These are phyloP conservation scores for Thalpophila matura DNA, from an alignment of 2,888 invertebrate genomes.

Conservation along the genomic window DNA sequence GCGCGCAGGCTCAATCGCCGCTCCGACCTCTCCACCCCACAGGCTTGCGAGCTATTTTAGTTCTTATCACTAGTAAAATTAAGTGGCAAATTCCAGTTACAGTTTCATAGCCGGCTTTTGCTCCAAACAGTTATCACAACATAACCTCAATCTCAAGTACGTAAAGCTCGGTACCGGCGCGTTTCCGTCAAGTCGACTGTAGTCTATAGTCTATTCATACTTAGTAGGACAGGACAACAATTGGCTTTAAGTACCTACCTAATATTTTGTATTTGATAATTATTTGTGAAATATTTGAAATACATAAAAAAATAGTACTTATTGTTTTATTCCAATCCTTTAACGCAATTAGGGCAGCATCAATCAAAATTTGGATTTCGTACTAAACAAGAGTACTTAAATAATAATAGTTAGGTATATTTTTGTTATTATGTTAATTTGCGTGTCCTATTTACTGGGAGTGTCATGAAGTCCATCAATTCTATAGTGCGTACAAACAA, in stretches of 20 bases:
- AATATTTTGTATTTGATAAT: slow-evolving; percentile 71
- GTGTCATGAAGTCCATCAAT: slow-evolving; percentile 71
- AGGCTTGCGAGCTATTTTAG: slow-evolving; percentile 77
- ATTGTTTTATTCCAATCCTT: slow-evolving; percentile 86
- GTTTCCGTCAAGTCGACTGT: slow-evolving; percentile 68
- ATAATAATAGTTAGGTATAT: slow-evolving; percentile 12
- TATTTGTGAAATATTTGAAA: slow-evolving; percentile 78
- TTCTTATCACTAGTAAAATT: slow-evolving; percentile 78
- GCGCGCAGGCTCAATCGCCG: slow-evolving; percentile 85
- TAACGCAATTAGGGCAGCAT: slow-evolving; percentile 46
- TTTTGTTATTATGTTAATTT: slow-evolving; percentile 33
- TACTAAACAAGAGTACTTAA: slow-evolving; percentile 9
- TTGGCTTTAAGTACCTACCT: slow-evolving; percentile 84
- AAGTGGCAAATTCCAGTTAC: slow-evolving; percentile 74
- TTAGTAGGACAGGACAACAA: slow-evolving; percentile 72
- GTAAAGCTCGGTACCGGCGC: slow-evolving; percentile 83
- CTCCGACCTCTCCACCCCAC: slow-evolving; percentile 74
- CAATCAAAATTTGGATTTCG: slow-evolving; percentile 33
- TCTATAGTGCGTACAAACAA: slow-evolving; percentile 71
- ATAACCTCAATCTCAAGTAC: slow-evolving; percentile 88
- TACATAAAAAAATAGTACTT: slow-evolving; percentile 78
- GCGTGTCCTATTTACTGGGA: slow-evolving; percentile 59
- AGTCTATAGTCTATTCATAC: slow-evolving; percentile 64
- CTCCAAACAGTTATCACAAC: slow-evolving; percentile 88
- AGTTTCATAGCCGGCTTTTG: slow-evolving; percentile 80